Conservation (phyloP, 2,113 vertebrate genomes). For the Tragelaphus strepsiceros region DNA sequence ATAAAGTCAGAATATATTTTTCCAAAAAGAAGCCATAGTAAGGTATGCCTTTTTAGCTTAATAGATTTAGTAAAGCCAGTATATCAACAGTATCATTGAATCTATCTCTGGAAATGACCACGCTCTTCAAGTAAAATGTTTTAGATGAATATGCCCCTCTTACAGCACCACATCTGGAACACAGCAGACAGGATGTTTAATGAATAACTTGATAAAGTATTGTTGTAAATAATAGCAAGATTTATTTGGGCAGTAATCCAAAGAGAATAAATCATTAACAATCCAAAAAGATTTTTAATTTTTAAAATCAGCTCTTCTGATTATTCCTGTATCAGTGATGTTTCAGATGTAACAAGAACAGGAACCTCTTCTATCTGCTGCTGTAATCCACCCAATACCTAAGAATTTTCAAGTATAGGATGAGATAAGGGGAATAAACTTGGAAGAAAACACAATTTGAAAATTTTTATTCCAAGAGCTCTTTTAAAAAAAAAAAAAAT, state of each 20-base stretch:
- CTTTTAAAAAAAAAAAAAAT: too few relatives aligned
- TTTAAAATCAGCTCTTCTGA: neutral
- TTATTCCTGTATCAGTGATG: neutral
- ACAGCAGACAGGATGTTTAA: neutral
- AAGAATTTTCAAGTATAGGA: neutral
- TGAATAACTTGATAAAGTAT: neutral
- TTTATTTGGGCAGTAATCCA: neutral
- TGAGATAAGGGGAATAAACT: neutral
- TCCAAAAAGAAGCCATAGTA: neutral
- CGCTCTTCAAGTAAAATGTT: neutral
- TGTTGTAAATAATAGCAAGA: neutral
- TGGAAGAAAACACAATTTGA: neutral
- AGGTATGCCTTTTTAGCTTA: neutral
- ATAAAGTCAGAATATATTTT: slow-evolving; percentile 9
- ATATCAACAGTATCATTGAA: neutral
- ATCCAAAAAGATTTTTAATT: neutral
- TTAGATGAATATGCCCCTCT: neutral
- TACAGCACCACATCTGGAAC: neutral
- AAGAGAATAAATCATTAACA: neutral
- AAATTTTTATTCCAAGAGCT: neutral
- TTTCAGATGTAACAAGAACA: neutral
- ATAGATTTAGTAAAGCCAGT: neutral
- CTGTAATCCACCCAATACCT: neutral
- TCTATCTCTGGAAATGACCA: neutral
- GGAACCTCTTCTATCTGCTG: neutral